Conservation (phyloP, 1,140 invertebrate species). For the Dreissena rostriformis region DNA sequence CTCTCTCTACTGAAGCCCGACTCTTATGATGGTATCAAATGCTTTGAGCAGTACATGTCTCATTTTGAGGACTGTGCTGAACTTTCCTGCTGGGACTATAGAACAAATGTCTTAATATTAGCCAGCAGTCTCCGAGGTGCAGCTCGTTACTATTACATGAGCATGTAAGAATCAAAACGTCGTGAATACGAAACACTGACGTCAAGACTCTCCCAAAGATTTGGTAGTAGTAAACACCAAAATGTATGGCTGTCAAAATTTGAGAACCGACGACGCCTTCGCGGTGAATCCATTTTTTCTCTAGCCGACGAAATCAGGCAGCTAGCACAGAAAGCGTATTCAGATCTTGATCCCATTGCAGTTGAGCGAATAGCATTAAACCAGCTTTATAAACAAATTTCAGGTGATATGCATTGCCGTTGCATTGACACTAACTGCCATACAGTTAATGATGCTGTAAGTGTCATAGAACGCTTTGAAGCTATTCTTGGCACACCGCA, state of each 20-base stretch:
- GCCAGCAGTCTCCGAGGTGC: constrained; percentile 1
- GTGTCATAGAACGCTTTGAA: too few species aligned
- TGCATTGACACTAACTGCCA: constrained; percentile 25
- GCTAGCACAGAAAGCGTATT: constrained; percentile 3
- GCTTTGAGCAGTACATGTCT: constrained; percentile 16
- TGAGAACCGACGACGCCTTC: neutral
- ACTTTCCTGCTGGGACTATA: neutral
- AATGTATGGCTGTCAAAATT: neutral
- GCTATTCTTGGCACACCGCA: too few species aligned
- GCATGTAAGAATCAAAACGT: neutral
- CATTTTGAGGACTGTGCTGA: constrained; percentile 40
- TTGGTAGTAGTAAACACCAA: constrained; percentile 17
- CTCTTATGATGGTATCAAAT: neutral
- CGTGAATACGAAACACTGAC: neutral
- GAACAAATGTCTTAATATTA: neutral
- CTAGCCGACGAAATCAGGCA: neutral
- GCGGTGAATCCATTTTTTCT: neutral
- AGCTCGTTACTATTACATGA: constrained; percentile 4
- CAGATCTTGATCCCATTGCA: neutral
- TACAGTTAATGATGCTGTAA: constrained; percentile 5
- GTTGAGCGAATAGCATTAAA: constrained; percentile 7
- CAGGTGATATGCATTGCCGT: constrained; percentile 2
- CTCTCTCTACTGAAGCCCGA: constrained; percentile 9
- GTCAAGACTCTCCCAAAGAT: neutral
- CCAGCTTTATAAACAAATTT: constrained; percentile 14